Evolutionary conservation across 2,113 vertebrate genomes (phyloP).

Genomic region (Callipepla squamata): DNA sequence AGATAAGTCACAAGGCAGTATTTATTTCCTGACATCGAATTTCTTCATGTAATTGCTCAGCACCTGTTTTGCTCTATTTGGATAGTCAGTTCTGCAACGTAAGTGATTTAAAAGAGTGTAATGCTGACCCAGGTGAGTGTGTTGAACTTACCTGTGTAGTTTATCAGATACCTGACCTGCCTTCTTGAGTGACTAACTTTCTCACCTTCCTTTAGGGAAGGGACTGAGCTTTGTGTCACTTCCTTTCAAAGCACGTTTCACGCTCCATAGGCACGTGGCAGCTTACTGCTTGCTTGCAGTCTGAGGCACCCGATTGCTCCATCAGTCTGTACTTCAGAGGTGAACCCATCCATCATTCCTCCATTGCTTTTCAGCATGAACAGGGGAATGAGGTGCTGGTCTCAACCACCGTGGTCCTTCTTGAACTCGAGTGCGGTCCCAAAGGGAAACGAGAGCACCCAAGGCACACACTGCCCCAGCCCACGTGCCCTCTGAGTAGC

Average conservation of each 20-base stretch:
- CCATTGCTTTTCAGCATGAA: not conserved
- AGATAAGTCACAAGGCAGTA: not conserved
- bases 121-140: not conserved
- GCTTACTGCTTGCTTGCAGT: not conserved
- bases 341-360: not conserved
- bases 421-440: accelerated
- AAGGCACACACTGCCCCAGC: accelerated
- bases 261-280: not conserved
- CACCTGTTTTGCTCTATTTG: not conserved
- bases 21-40: not conserved
- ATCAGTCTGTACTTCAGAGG: not conserved
- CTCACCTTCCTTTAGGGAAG: not conserved
- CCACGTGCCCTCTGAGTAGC: not conserved
- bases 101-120: not conserved
- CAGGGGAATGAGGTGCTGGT: not conserved
- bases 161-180: not conserved
- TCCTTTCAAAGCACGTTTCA: not conserved
- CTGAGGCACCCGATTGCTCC: not conserved
- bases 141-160: not conserved
- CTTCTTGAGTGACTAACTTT: not conserved
- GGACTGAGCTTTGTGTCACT: not conserved
- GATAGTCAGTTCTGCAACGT: not conserved
- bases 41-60: not conserved
- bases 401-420: not conserved
- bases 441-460: not conserved